A percentile compares a stretch with the other conserved stretches of the same genome.
These are phyloP conservation scores for Pseudomyrmex pallidus DNA, from an alignment of 1,140 invertebrate species.

Conservation along the genomic window DNA sequence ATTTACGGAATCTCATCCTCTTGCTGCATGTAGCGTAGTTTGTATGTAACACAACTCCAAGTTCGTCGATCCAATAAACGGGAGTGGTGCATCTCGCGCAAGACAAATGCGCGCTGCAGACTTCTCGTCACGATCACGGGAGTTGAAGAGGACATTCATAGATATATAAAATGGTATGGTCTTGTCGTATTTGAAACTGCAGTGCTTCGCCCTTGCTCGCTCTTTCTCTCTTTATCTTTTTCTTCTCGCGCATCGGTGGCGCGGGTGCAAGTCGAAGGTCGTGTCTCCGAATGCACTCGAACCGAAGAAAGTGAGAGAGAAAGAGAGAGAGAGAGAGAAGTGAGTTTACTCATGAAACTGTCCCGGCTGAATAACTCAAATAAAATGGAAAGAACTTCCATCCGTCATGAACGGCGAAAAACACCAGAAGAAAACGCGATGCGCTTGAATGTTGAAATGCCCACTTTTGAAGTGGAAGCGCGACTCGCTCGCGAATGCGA, in stretches of 20 bases:
- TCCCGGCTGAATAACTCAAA: slow-evolving; percentile 46
- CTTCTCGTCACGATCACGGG: slow-evolving; percentile 65
- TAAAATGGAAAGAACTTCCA: slow-evolving; percentile 44
- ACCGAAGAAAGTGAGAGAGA: neutral
- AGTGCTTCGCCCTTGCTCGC: slow-evolving; percentile 34
- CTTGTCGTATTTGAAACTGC: slow-evolving; percentile 37
- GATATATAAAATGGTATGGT: slow-evolving; percentile 40
- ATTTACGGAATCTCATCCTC: slow-evolving; percentile 61
- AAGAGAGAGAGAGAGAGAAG: too few species aligned
- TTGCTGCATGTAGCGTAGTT: slow-evolving; percentile 57
- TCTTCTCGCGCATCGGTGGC: neutral
- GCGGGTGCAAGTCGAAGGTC: neutral
- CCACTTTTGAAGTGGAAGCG: slow-evolving; percentile 40
- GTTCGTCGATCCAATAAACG: slow-evolving; percentile 69
- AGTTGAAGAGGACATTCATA: slow-evolving; percentile 43
- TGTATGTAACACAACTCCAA: slow-evolving; percentile 51
- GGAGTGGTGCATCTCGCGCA: slow-evolving; percentile 40
- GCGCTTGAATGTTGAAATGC: slow-evolving; percentile 52
- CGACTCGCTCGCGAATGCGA: slow-evolving; percentile 19
- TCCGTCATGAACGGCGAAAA: slow-evolving; percentile 12
- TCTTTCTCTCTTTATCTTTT: too few species aligned
- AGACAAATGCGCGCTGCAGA: slow-evolving; percentile 64
- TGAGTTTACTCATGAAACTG: slow-evolving; percentile 50
- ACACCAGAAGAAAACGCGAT: slow-evolving; percentile 35
- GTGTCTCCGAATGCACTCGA: slow-evolving; percentile 21